Evolutionary conservation across 2,888 invertebrate genomes (phyloP).

Genomic region (Eudemis profundana): DNA sequence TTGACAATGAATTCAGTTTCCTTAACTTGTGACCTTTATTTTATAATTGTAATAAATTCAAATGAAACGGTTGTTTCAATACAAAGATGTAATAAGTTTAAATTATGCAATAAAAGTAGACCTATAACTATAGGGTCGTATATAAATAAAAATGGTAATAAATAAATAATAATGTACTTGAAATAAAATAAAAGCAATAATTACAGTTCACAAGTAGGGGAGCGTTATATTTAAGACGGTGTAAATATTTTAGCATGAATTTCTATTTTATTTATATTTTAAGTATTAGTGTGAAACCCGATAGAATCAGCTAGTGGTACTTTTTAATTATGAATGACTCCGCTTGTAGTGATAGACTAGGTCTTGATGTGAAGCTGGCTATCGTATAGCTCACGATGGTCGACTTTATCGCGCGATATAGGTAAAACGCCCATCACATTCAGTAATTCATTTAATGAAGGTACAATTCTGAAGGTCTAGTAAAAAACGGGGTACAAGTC

Average conservation of each 20-base stretch:
- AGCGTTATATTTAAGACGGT: slow-evolving; percentile 59
- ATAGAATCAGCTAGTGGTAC: slow-evolving; percentile 71
- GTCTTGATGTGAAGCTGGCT: slow-evolving; percentile 12
- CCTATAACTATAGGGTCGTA: neutral
- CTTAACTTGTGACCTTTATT: slow-evolving; percentile 43
- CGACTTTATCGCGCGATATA: too few species aligned
- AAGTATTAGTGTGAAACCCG: slow-evolving; percentile 56
- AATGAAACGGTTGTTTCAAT: neutral
- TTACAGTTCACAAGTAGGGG: slow-evolving; percentile 59
- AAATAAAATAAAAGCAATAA: slow-evolving; percentile 58
- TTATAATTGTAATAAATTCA: slow-evolving; percentile 4
- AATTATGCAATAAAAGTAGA: neutral
- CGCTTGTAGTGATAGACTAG: slow-evolving; percentile 47
- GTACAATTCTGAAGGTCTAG: too few species aligned
- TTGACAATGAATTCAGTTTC: slow-evolving; percentile 26
- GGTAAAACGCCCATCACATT: too few species aligned
- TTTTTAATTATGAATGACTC: slow-evolving; percentile 59
- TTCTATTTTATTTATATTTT: slow-evolving; percentile 65
- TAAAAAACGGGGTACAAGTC: too few species aligned
- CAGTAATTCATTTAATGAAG: too few species aligned
- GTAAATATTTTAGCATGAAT: slow-evolving; percentile 74
- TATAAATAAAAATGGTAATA: slow-evolving; percentile 38
- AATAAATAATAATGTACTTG: slow-evolving; percentile 22
- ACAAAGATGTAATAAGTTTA: neutral
- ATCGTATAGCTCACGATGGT: too few species aligned